These are phyloP conservation scores for Zaprionus ghesquierei DNA, from an alignment of 1,140 invertebrate genomes.

Conservation along the genomic window DNA sequence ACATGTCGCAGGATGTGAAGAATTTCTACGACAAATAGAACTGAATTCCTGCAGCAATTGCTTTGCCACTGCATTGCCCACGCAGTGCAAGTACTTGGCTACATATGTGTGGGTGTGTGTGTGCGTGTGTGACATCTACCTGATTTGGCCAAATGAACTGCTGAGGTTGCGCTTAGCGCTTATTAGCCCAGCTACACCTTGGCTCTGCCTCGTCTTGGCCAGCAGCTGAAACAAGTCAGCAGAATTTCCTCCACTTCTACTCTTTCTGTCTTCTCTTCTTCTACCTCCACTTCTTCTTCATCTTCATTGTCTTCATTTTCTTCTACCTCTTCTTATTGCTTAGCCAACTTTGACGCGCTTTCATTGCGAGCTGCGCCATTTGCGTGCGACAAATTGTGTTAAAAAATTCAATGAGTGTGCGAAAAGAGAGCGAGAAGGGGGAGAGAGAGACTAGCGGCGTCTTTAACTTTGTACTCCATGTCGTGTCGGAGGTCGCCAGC, in stretches of 20 bases:
- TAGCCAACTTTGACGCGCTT: constrained; percentile 21
- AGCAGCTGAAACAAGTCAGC: constrained; percentile 23
- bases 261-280: background rate
- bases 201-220: background rate
- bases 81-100: background rate
- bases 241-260: background rate
- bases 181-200: background rate
- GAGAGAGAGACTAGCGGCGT: constrained; percentile 16
- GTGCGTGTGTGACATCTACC: background rate
- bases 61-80: background rate
- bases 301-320: constrained; percentile 15
- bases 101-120: background rate
- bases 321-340: constrained; percentile 36
- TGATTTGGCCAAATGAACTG: background rate
- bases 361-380: constrained; percentile 44
- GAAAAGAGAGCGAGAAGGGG: background rate
- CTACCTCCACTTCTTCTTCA: constrained; percentile 22
- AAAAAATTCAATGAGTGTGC: constrained; percentile 38
- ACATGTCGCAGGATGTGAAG: too few species aligned
- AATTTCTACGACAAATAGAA: too few species aligned
- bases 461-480: constrained; percentile 21
- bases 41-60: background rate
- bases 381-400: constrained; percentile 62
- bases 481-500: background rate
- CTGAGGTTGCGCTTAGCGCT: constrained; percentile 21